Base-by-base conservation (phyloP, 2,113 vertebrate species). In the Malurus alboscapulatus region DNA sequence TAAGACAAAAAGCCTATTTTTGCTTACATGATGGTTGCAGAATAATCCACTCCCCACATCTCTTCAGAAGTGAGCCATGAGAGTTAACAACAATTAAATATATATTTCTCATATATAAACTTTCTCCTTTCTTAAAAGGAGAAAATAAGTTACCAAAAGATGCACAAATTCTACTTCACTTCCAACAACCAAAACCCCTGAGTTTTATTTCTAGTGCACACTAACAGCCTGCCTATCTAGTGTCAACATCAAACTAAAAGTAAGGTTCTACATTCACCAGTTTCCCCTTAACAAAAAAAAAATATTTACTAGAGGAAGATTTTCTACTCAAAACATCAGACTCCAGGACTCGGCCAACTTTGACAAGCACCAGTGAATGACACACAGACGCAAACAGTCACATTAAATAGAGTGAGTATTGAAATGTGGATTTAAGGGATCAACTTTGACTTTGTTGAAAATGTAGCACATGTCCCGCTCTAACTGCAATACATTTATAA, bases 21-120 rank as follows among this genome's bases (percentile, higher is more conserved):
- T 73, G 29, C 12, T 50, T 55, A 12, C 4, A 36, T 36, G n/a
- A 18, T 54, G 40, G 7, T 4, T 12, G 36, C 61, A 11, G 19
- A 57, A 92, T 38, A 15, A 96, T 53, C 61, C 11, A 45, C 3
- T 83, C 13, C 5, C 22, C 17, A 27, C 1, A 57, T 38, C 36
- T 90, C 75, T 59, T 83, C 44, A 81, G 61, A 93, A 93, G 42
- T 16, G 26, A 84, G 29, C 53, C 55, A 54, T 6, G 36, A 40
- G 42, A 82, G 84, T 91, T 89, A 88, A 48, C 30, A 75, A 26
- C 16, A 62, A 78, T 57, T 87, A 94, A 67, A 92, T 17, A 34
- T 57, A 18, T 63, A 55, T 8, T 63, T 75, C 58, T 95, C 50
- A 53, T 7, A 55, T 19, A 38, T 38, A 38, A 38, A 38, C 38